phyloP scores from a whole-genome alignment of 2,113 vertebrate species.

The Bothrops jararaca region DNA sequence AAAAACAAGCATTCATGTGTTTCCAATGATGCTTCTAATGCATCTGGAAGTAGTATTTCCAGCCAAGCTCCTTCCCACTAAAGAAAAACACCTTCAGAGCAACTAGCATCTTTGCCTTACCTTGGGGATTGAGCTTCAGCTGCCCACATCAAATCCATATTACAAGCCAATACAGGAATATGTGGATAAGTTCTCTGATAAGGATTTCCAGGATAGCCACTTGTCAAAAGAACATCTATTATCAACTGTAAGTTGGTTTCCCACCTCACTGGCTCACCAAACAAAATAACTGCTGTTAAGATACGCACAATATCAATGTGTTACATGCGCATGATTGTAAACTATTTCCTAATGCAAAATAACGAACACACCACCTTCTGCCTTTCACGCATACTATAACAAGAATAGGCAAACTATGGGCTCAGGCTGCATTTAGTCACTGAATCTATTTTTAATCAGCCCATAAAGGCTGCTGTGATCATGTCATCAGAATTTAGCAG shows the following conservation, averaged over 20 bases:
- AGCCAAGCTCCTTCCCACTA: background rate
- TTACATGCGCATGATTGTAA: background rate
- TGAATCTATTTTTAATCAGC: background rate
- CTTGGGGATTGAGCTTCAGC: slow-evolving; percentile 86
- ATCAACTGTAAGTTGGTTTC: slow-evolving; percentile 88
- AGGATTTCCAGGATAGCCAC: slow-evolving; percentile 74
- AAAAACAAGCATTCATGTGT: background rate
- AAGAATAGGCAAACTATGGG: background rate
- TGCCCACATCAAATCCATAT: slow-evolving; percentile 88
- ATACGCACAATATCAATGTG: background rate
- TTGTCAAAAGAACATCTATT: slow-evolving; percentile 83
- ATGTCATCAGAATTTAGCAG: background rate
- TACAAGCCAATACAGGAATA: slow-evolving; percentile 84
- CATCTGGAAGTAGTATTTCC: background rate
- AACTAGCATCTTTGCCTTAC: slow-evolving; percentile 32
- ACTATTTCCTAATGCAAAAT: background rate
- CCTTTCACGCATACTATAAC: background rate
- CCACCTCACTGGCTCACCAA: slow-evolving; percentile 88
- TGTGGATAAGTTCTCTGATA: slow-evolving; percentile 68
- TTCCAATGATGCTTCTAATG: background rate
- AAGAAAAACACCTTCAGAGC: background rate
- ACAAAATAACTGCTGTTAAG: slow-evolving; percentile 77
- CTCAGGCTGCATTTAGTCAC: background rate
- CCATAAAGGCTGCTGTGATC: background rate
- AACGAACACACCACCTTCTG: background rate